Evolutionary conservation across 2,888 invertebrate genomes (phyloP).

Genomic region (Sthenelais limicola): DNA sequence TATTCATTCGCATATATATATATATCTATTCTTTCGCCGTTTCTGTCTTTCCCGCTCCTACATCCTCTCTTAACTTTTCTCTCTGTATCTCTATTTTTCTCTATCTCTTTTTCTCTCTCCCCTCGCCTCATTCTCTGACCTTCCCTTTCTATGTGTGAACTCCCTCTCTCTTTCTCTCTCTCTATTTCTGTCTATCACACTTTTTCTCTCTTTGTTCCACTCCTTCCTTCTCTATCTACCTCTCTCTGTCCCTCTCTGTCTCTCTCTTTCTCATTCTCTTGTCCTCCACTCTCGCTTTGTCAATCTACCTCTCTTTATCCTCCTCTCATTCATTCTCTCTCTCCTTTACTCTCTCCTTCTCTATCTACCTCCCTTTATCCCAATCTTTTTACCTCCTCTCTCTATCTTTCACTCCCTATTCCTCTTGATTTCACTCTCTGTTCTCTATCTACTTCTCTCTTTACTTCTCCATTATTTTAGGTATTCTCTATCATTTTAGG

Average conservation of each 20-base stretch:
- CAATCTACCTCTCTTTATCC: neutral
- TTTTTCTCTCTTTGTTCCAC: neutral
- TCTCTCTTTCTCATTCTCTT: neutral
- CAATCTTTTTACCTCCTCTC: neutral
- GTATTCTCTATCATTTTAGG: too few species aligned
- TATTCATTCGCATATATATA: too few species aligned
- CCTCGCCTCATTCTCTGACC: too few species aligned
- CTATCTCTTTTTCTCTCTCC: too few species aligned
- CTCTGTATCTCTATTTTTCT: too few species aligned
- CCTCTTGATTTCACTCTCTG: neutral
- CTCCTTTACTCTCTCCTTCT: neutral
- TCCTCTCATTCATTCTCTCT: neutral
- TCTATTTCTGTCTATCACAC: neutral
- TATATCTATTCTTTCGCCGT: too few species aligned
- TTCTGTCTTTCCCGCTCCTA: too few species aligned
- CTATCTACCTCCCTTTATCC: neutral
- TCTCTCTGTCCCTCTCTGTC: neutral
- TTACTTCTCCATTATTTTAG: neutral
- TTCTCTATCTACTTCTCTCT: neutral
- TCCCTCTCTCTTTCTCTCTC: neutral
- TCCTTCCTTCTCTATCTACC: neutral
- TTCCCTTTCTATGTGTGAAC: too few species aligned
- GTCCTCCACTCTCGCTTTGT: neutral
- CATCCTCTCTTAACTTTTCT: too few species aligned
- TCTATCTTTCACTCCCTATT: neutral